Evolutionary conservation across 37 sponge, comb jelly and placozoan genomes (phyloP), one percentile per base, ranked within the genome.

Genomic region (Cliona cf. orientalis): DNA sequence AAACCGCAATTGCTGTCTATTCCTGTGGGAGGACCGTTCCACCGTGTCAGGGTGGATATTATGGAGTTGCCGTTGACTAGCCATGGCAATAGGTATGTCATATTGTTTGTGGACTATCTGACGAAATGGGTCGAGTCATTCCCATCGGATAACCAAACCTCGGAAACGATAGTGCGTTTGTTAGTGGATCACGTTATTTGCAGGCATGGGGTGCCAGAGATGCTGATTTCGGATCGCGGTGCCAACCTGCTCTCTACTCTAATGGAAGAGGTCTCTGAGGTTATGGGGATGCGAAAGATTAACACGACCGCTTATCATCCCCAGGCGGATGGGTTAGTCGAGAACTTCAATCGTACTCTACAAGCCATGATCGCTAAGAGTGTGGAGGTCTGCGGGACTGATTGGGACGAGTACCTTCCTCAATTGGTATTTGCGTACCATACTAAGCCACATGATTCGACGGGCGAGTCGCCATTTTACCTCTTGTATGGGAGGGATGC

Each of bases 291-390:
- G 19, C 36, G n/a, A 9, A 79, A n/a, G n/a, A n/a, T n/a, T n/a
- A n/a, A n/a, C n/a, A n/a, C n/a, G n/a, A n/a, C n/a, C n/a, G n/a
- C n/a, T n/a, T n/a, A n/a, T n/a, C n/a, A n/a, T n/a, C n/a, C n/a
- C n/a, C n/a, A n/a, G n/a, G n/a, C n/a, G n/a, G 84, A 84, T 84
- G 84, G 84, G 56, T 53, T 84, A 42, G 84, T 84, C 2, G 76
- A 84, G 38, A 39, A 69, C 1, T 84, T 84, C 29, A 74, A 84
- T 61, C n/a, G 84, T 36, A 84, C 84, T 4, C 69, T 84, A 25
- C n/a, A 42, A 2, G 58, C 74, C 29, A 84, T 84, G 84, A 34
- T 84, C n/a, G 72, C 84, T 12, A 84, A 84, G 66, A 66, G 58
- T 2, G 55, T 72, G 1, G 44, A 45, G 22, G 22, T 6, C 2